Evolutionary conservation across 2,113 vertebrate genomes (phyloP).

Genomic region (Argyrosomus japonicus): DNA sequence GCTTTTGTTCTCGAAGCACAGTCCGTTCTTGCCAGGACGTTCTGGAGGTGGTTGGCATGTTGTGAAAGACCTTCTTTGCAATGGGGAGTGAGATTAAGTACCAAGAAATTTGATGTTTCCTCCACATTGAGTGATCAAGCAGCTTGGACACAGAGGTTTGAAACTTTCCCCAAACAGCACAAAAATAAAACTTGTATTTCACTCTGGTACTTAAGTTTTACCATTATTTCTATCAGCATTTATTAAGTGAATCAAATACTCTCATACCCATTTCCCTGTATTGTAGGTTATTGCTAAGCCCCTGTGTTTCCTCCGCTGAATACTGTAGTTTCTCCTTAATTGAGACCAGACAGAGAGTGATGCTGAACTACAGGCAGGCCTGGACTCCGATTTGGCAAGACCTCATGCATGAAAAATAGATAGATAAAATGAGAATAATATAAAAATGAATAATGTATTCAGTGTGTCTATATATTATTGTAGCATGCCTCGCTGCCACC

Average conservation of each 20-base stretch:
- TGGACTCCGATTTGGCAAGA: slow-evolving; percentile 7
- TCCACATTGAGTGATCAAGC: neutral
- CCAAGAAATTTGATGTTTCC: slow-evolving; percentile 20
- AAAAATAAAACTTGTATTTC: neutral
- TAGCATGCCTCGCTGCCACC: too few relatives aligned
- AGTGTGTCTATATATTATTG: neutral
- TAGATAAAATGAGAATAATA: neutral
- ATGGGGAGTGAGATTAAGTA: slow-evolving; percentile 22
- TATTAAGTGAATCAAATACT: neutral
- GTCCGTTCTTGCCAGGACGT: slow-evolving; percentile 45
- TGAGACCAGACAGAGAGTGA: slow-evolving; percentile 40
- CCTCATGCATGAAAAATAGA: neutral
- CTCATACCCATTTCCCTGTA: neutral
- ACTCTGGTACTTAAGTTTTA: neutral
- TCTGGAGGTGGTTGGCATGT: slow-evolving; percentile 50
- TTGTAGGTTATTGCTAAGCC: neutral
- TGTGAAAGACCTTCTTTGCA: slow-evolving; percentile 61
- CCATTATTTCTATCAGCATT: neutral
- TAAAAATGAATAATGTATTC: neutral
- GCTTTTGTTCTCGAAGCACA: slow-evolving; percentile 53
- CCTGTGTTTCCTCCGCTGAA: slow-evolving; percentile 3
- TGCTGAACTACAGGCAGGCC: slow-evolving; percentile 33
- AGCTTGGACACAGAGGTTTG: slow-evolving; percentile 18
- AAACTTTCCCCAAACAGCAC: slow-evolving; percentile 2
- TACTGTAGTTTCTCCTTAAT: slow-evolving; percentile 21